A percentile compares a stretch with the other conserved stretches of the same genome.
Conservation (phyloP, 2,888 invertebrate species). For the Pseudococcus jackbeardsleyi region DNA sequence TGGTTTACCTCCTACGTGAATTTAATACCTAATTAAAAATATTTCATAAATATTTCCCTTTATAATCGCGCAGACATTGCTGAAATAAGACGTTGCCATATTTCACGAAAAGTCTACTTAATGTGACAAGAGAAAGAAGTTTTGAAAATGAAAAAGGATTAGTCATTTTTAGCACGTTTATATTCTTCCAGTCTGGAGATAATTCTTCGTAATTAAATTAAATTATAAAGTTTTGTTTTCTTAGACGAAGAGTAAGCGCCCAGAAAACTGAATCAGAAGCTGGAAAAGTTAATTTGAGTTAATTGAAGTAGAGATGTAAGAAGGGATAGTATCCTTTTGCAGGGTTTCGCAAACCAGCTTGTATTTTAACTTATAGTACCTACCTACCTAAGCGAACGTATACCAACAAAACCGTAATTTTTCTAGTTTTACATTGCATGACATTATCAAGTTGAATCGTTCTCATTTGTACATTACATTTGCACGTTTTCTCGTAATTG, state of each 20-base stretch:
- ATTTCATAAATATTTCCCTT: not conserved
- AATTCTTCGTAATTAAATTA: conserved; percentile 63
- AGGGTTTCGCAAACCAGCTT: not conserved
- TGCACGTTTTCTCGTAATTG: not conserved
- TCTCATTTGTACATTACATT: conserved; percentile 16
- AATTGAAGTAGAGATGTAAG: conserved; percentile 59
- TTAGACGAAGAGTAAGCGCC: conserved; percentile 56
- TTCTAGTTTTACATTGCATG: not conserved
- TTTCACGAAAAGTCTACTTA: conserved; percentile 46
- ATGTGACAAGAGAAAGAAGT: conserved; percentile 52
- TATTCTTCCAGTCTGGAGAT: conserved; percentile 59
- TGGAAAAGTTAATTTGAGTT: conserved; percentile 62
- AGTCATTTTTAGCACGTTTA: conserved; percentile 61
- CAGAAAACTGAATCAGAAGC: conserved; percentile 56
- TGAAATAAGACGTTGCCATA: conserved; percentile 41
- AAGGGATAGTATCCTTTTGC: conserved; percentile 41
- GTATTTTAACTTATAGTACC: not conserved
- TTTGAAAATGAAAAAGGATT: conserved; percentile 60
- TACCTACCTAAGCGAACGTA: not conserved
- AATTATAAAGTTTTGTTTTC: conserved; percentile 63
- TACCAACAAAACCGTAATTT: conserved; percentile 2
- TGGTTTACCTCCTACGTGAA: not conserved
- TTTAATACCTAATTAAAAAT: not conserved
- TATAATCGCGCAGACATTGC: conserved; percentile 27
- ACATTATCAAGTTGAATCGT: conserved; percentile 1